Percentiles rank a stretch among this genome's conserved stretches.
Evolutionary conservation across 1,140 invertebrate genomes (phyloP).

Genomic region (Prorops nasuta): DNA sequence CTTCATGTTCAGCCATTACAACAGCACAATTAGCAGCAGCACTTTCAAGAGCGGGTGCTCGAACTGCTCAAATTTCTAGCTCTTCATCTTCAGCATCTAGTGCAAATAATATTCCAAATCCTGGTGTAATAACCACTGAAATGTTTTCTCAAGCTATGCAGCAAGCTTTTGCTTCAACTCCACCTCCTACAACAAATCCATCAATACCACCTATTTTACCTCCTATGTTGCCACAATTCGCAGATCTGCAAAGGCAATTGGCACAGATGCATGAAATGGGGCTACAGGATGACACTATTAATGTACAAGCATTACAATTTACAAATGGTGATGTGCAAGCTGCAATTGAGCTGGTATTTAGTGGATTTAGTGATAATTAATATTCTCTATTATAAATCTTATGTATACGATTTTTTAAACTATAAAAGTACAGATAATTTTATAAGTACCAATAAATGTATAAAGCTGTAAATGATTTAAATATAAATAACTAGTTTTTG

Average conservation of each 20-base stretch:
- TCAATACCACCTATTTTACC: conserved; percentile 23
- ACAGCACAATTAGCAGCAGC: conserved; percentile 57
- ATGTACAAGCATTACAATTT: conserved; percentile 78
- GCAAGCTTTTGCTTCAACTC: conserved; percentile 54
- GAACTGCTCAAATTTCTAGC: conserved; percentile 16
- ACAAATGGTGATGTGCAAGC: conserved; percentile 85
- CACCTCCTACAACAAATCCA: conserved; percentile 18
- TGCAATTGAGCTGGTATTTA: conserved; percentile 78
- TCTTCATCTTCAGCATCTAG: conserved; percentile 33
- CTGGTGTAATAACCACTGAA: conserved; percentile 57
- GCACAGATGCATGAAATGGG: conserved; percentile 86
- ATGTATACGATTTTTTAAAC: no score
- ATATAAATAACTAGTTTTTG: no score
- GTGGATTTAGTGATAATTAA: conserved; percentile 51
- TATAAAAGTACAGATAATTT: no score
- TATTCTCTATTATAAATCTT: no score
- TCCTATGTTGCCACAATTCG: conserved; percentile 20
- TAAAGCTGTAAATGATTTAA: no score
- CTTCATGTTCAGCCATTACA: conserved; percentile 50
- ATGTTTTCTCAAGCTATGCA: conserved; percentile 63
- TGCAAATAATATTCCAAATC: conserved; percentile 26
- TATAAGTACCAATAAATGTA: no score
- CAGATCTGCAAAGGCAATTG: conserved; percentile 62
- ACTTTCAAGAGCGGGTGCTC: conserved; percentile 49
- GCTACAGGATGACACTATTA: conserved; percentile 79